These are phyloP conservation scores for Adela reaumurella DNA, from an alignment of 2,888 invertebrate genomes.

Conservation along the genomic window DNA sequence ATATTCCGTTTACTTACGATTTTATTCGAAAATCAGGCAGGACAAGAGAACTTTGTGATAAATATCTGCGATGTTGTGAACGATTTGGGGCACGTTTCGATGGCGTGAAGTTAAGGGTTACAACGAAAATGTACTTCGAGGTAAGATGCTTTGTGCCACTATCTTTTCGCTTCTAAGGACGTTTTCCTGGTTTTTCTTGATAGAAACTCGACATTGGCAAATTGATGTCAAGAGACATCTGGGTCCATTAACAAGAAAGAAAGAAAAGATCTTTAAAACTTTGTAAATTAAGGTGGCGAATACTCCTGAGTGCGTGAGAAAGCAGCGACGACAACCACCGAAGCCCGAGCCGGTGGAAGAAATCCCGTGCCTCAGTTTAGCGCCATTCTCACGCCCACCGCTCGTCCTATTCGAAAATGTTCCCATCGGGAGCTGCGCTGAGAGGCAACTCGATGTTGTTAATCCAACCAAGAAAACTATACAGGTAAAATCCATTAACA, in stretches of 20 bases:
- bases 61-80: too few species aligned
- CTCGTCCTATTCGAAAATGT: conserved; percentile 68
- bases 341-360: conserved; percentile 36
- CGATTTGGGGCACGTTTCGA: too few species aligned
- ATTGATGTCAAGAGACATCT: conserved; percentile 5
- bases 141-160: too few species aligned
- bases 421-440: conserved; percentile 51
- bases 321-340: conserved; percentile 25
- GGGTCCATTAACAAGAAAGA: not conserved
- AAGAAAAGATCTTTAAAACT: conserved; percentile 1
- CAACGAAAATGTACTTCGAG: too few species aligned
- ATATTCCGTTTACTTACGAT: too few species aligned
- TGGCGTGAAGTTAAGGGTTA: too few species aligned
- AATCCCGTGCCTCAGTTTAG: conserved; percentile 52
- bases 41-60: too few species aligned
- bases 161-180: too few species aligned
- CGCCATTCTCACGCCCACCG: conserved; percentile 64
- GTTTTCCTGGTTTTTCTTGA: too few species aligned
- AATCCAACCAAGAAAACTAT: conserved; percentile 52
- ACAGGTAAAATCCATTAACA: conserved; percentile 23
- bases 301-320: conserved; percentile 41
- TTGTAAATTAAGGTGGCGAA: conserved; percentile 34
- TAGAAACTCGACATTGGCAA: too few species aligned
- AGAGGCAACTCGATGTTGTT: conserved; percentile 50
- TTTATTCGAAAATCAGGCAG: too few species aligned